Conservation (phyloP, 2,113 vertebrate species). For the Ctenomys sociabilis region DNA sequence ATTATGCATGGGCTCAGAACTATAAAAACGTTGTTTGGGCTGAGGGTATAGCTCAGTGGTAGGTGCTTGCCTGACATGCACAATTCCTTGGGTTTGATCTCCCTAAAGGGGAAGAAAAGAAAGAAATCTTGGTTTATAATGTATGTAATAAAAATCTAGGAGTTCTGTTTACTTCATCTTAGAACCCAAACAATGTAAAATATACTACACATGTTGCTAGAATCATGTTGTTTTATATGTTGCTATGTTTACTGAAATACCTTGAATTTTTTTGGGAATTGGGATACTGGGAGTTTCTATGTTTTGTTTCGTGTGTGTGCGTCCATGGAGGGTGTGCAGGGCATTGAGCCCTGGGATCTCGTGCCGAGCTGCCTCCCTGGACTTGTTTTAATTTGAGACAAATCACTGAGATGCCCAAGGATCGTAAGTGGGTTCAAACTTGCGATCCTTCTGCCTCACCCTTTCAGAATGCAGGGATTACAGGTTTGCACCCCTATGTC, state of each 20-base stretch:
- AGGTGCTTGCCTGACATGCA: not conserved
- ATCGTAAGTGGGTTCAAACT: too few species aligned
- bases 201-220: slow-evolving; percentile 6
- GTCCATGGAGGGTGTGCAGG: not conserved
- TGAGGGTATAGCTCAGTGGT: not conserved
- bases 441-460: not conserved
- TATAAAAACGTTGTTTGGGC: slow-evolving; percentile 36
- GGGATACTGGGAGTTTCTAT: not conserved
- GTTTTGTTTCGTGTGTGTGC: not conserved
- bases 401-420: not conserved
- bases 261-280: not conserved
- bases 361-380: not conserved
- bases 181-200: slow-evolving; percentile 22
- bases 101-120: not conserved
- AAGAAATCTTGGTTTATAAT: slow-evolving; percentile 21
- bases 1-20: slow-evolving; percentile 36
- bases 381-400: not conserved
- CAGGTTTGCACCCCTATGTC: not conserved
- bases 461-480: not conserved
- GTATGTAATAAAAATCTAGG: slow-evolving; percentile 51
- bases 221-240: slow-evolving; percentile 20
- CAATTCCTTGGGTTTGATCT: not conserved
- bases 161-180: slow-evolving; percentile 50
- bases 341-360: not conserved
- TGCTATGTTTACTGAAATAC: slow-evolving; percentile 6